Base-by-base conservation (phyloP, 2,797 vertebrate genomes). In the Sebastes paucispinis region DNA sequence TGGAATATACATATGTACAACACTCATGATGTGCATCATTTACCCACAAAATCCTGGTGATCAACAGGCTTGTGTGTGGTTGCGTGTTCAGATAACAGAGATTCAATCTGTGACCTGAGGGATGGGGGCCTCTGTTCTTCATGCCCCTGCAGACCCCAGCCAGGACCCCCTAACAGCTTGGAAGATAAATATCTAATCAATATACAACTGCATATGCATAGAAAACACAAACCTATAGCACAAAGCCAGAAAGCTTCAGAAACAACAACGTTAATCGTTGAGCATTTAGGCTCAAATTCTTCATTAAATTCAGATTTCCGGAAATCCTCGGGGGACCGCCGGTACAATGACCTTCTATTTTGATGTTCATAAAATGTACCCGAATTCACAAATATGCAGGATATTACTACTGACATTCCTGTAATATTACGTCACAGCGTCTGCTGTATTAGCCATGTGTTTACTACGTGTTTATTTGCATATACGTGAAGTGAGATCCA, bases 161-260 rank as follows among this genome's bases (percentile, higher is more conserved):
- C 57, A 70, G 36, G 77, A 68, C 18, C 80, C 80, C 67, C 22
- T 55, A 90, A 85, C 88, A 91, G 90, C 89, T 91, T 91, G 89
- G 71, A 71, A 84, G 85, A 92, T 93, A 90, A 87, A 89, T 5
- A 88, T 91, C 90, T 88, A 90, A 93, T 93, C 92, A 91, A 92
- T 92, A 91, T 55, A 87, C 64, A 77, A 52, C 63, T 25, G 9
- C 75, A 91, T 92, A 90, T 84, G 85, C 89, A 93, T 90, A 68
- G 71, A 85, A 86, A 82, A 81, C 50, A 79, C 65, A 84, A 84
- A 39, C 54, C 9, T 34, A 43, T 27, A 9, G 65, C 39, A 72
- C 27, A 69, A 58, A 34, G n/a, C 20, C 8, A 68, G 47, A 25
- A 29, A 18, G 64, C 34, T 55, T 2, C 1, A 25, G 14, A 52